Conservation (phyloP, 2,113 vertebrate species). For the Empidonax alnorum region DNA sequence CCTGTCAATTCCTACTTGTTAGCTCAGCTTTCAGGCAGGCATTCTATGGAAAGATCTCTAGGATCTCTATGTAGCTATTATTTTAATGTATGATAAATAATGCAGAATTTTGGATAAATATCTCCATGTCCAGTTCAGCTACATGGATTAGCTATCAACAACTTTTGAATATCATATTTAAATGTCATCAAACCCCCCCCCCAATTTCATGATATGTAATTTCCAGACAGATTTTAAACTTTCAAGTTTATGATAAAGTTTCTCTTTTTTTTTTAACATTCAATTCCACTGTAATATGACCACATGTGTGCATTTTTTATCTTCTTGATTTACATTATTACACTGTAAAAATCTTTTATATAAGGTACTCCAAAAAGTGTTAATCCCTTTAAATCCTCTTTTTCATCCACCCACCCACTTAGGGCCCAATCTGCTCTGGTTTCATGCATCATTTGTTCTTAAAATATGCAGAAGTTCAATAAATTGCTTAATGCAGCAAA, state of each 20-base stretch:
- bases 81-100: slow-evolving; percentile 38
- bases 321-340: neutral
- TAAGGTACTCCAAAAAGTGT: neutral
- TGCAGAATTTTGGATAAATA: slow-evolving; percentile 6
- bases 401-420: neutral
- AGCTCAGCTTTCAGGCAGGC: neutral
- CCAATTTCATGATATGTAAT: neutral
- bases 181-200: slow-evolving; percentile 2
- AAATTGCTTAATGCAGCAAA: slow-evolving; percentile 14
- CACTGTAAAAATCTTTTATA: slow-evolving; percentile 6
- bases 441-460: slow-evolving; percentile 26
- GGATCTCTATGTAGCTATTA: neutral
- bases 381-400: slow-evolving; percentile 22
- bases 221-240: neutral
- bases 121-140: slow-evolving; percentile 18
- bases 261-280: neutral
- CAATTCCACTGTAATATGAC: neutral
- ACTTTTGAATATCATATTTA: slow-evolving; percentile 5
- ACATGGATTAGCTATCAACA: slow-evolving; percentile 7
- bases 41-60: neutral
- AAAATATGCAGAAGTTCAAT: slow-evolving; percentile 16
- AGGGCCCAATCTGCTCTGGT: neutral
- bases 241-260: neutral
- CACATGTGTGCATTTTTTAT: neutral
- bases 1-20: neutral